Evolutionary conservation across 2,888 invertebrate species (phyloP), one percentile per base, ranked within the genome.

Genomic region (Oithona nana): DNA sequence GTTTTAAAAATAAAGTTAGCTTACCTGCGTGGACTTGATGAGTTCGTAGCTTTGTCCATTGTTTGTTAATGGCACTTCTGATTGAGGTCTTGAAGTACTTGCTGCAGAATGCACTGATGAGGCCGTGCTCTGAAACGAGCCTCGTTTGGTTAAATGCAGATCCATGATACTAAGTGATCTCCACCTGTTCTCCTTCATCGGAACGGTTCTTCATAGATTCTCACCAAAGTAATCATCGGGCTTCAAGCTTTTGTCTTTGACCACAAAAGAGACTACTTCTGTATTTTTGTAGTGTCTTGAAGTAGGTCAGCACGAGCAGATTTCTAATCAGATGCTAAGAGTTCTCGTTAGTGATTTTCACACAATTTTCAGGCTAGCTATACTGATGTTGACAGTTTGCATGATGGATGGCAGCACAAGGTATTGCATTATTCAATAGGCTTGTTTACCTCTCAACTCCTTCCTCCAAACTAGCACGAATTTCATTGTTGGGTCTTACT

Each of bases 21-120:
- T n/a, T 49, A 59, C 59, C 49, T 59, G 59, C 6, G 59, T 59
- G 48, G 59, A 48, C 50, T 59, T 59, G 49, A 59, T 59, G 59
- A 59, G 59, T 26, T 59, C 59, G 49, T 48, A 59, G 54, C 24
- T 24, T n/a, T 59, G 59, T 22, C 59, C 49, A 26, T 24, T 28
- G 49, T 24, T 49, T 3, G 49, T 24, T n/a, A 30, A 57, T 39
- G 39, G 39, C 16, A 6, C 39, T 39, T 6, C 39, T 6, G 39
- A 16, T 39, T 39, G 39, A 11, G 48, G 48, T 24, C 24, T 22
- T 13, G 54, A 26, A 24, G 54, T 54, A 13, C n/a, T 20, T n/a
- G 24, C 16, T 3, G 54, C 22, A 3, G 54, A 54, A 48, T 48
- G 48, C 54, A 26, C 16, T 2, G 54, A n/a, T 24, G n/a, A 22